Percentiles rank a stretch among this genome's conserved stretches.
phyloP scores from a whole-genome alignment of 2,888 invertebrate genomes.

The Cephus spinipes region DNA sequence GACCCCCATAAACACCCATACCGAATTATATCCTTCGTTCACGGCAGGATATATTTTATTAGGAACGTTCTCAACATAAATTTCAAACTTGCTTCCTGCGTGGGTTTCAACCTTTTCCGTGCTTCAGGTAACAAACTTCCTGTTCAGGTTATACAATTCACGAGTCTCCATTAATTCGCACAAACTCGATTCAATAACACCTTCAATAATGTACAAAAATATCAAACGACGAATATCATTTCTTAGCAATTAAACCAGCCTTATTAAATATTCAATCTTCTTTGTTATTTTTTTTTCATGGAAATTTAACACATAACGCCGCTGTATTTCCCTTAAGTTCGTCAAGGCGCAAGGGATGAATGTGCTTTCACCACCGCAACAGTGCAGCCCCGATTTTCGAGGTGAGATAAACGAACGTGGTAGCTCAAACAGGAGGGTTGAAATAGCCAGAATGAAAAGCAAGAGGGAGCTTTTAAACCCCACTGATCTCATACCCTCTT shows the following conservation, averaged over 20 bases:
- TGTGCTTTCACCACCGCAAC: background rate
- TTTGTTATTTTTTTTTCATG: background rate
- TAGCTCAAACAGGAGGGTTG: constrained; percentile 15
- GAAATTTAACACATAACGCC: background rate
- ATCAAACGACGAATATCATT: background rate
- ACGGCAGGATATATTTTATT: background rate
- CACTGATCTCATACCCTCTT: constrained; percentile 42
- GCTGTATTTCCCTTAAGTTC: background rate
- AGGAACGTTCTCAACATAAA: background rate
- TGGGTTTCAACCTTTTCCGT: background rate
- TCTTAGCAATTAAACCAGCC: background rate
- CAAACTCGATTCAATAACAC: background rate
- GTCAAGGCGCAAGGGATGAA: background rate
- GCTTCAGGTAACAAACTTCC: background rate
- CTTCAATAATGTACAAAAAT: background rate
- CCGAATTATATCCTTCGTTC: constrained; percentile 4
- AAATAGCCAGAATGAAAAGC: constrained; percentile 40
- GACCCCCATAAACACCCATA: constrained; percentile 13
- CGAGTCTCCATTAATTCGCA: background rate
- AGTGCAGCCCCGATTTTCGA: background rate
- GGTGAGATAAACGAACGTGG: background rate
- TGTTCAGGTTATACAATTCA: background rate
- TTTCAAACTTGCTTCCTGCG: background rate
- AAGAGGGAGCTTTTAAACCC: constrained; percentile 43
- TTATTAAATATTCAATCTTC: background rate